phyloP scores from a whole-genome alignment of 2,113 vertebrate species.

The Steatornis caripensis region DNA sequence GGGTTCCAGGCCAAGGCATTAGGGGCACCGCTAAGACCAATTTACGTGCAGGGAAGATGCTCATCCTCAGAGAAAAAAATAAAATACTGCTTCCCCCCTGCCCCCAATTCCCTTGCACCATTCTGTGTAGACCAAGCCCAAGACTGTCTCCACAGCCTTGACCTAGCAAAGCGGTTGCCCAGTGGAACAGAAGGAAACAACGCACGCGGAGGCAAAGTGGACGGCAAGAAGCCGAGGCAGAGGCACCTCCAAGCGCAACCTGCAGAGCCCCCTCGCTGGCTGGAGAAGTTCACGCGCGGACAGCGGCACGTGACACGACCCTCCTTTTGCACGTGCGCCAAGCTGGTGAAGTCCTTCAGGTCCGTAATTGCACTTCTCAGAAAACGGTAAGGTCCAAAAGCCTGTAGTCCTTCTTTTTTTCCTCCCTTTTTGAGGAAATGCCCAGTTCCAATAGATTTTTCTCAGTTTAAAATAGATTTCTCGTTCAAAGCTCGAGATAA shows the following conservation, averaged over 20 bases:
- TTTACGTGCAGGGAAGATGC: background rate
- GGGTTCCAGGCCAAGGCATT: too few species aligned
- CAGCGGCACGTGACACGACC: too few species aligned
- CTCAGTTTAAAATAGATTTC: background rate
- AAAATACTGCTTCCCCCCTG: accelerated
- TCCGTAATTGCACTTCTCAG: background rate
- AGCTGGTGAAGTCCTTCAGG: background rate
- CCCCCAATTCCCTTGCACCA: background rate
- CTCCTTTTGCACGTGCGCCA: too few species aligned
- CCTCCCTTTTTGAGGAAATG: background rate
- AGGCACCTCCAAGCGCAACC: too few species aligned
- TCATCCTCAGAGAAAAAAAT: background rate
- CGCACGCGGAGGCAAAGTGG: too few species aligned
- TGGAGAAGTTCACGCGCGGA: too few species aligned
- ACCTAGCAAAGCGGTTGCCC: too few species aligned
- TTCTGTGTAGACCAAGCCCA: background rate
- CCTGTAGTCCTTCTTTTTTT: background rate
- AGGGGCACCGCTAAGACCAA: too few species aligned
- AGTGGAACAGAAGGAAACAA: too few species aligned
- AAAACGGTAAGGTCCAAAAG: background rate
- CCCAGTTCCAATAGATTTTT: background rate
- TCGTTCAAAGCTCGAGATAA: background rate
- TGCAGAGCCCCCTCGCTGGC: too few species aligned
- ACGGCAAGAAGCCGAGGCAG: too few species aligned
- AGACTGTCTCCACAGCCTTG: background rate